These are phyloP conservation scores for Chrysina gloriosa DNA, from an alignment of 2,888 invertebrate genomes.

Conservation along the genomic window DNA sequence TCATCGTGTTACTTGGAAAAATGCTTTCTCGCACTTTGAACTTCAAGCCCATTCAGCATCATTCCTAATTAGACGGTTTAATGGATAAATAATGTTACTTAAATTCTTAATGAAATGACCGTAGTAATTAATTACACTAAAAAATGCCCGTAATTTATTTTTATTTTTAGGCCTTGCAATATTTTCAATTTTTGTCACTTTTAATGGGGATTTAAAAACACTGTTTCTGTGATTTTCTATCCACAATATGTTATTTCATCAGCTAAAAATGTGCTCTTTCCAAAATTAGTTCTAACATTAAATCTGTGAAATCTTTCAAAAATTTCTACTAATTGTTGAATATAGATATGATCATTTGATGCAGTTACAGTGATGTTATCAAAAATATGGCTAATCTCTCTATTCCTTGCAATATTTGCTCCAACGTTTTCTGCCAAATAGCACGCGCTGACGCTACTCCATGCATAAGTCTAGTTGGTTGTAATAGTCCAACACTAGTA, in stretches of 20 bases:
- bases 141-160: not conserved
- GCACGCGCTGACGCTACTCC: conserved; percentile 48
- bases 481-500: conserved; percentile 56
- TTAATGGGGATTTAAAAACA: not conserved
- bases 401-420: conserved; percentile 52
- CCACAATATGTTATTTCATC: not conserved
- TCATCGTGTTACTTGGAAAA: too few species aligned
- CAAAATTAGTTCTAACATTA: not conserved
- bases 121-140: not conserved
- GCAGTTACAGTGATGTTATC: conserved; percentile 26
- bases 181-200: not conserved
- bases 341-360: conserved; percentile 48
- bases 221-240: not conserved
- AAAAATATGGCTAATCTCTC: conserved; percentile 51
- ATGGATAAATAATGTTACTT: not conserved
- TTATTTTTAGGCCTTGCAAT: not conserved
- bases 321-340: conserved; percentile 39
- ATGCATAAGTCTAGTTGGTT: conserved; percentile 54
- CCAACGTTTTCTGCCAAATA: conserved; percentile 55
- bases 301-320: not conserved
- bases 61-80: not conserved
- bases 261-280: not conserved
- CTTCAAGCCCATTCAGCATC: not conserved
- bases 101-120: not conserved
- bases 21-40: too few species aligned